Base-by-base conservation (phyloP, 2,797 vertebrate species). In the Lacerta agilis region DNA sequence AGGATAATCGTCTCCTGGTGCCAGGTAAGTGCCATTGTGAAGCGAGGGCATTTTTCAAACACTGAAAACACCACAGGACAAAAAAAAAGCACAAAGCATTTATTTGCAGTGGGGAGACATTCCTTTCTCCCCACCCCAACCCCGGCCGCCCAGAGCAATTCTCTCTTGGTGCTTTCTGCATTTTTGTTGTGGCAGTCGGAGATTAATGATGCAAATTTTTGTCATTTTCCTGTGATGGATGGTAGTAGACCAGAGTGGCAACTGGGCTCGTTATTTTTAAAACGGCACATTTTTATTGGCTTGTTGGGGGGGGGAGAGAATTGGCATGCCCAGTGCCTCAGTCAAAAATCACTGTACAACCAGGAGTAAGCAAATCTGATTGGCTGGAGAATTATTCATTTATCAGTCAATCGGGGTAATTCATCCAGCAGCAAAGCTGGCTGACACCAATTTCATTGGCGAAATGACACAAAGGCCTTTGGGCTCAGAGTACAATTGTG, bases 91-190 rank as follows among this genome's bases (percentile, higher is more conserved):
- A 67, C 1, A 6, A 92, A 91, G 93, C 92, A 86, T 91, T 92
- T 91, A 91, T 94, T 90, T 94, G 94, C 92, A 75, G 91, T 86
- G 78, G 93, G 93, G 93, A 95, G 93, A 92, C 90, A 92, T 92
- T 91, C 92, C 92, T 89, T 92, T 93, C 95, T 90, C 61, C 61
- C 5, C 5, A 23, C 61, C 61, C 61, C 20, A 18, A 18, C 61
- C 61, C 61, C 5, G 18, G 58, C 61, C 20, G 17, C 61, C 61
- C 91, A 90, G 92, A 92, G 91, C 91, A 89, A 90, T 91, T 93
- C 93, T 94, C 90, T 88, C 92, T 75, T 88, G 89, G 90, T 93
- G 94, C 93, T 93, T 95, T 92, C 93, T 92, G 94, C 92, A 93
- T 95, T 69, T n/a, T 33, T 66, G 15, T 69, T 43, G 25, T 69